A percentile compares a stretch with the other conserved stretches of the same genome.
These are phyloP conservation scores for Pimephales promelas DNA, from an alignment of 2,113 vertebrate genomes.

Conservation along the genomic window DNA sequence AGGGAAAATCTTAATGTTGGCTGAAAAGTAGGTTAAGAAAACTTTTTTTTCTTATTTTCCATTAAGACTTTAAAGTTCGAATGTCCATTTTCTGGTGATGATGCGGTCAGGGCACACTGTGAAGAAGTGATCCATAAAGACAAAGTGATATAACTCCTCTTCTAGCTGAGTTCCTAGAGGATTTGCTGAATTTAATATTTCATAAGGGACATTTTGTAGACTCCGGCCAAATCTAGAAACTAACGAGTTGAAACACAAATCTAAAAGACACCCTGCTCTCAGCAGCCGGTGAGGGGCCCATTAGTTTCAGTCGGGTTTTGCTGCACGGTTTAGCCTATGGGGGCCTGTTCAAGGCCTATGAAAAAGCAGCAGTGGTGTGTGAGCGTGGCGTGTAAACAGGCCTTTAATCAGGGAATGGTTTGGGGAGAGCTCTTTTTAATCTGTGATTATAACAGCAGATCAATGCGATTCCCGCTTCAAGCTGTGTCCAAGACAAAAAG, in stretches of 20 bases:
- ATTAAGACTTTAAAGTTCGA: not conserved
- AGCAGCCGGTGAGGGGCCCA: slow-evolving; percentile 61
- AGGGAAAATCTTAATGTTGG: not conserved
- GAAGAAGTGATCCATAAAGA: not conserved
- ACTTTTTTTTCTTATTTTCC: not conserved
- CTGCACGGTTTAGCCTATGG: slow-evolving; percentile 56
- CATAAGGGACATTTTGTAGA: slow-evolving; percentile 69
- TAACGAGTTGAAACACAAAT: slow-evolving; percentile 78
- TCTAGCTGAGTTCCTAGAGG: slow-evolving; percentile 71
- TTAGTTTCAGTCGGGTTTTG: slow-evolving; percentile 62
- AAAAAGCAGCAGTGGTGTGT: slow-evolving; percentile 53
- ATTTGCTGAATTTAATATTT: slow-evolving; percentile 73
- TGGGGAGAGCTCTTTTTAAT: slow-evolving; percentile 73
- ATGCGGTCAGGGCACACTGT: not conserved
- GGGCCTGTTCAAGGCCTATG: slow-evolving; percentile 50
- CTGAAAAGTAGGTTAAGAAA: slow-evolving; percentile 18
- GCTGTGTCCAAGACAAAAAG: slow-evolving; percentile 70
- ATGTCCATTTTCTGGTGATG: slow-evolving; percentile 19
- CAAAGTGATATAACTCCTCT: slow-evolving; percentile 54
- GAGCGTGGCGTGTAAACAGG: slow-evolving; percentile 63
- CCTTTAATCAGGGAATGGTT: slow-evolving; percentile 76
- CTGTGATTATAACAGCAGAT: slow-evolving; percentile 77
- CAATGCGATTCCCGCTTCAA: slow-evolving; percentile 72
- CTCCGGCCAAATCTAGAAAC: slow-evolving; percentile 74
- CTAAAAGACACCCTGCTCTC: slow-evolving; percentile 65